Evolutionary conservation across 2,113 vertebrate species (phyloP).

Genomic region (Anser cygnoides): DNA sequence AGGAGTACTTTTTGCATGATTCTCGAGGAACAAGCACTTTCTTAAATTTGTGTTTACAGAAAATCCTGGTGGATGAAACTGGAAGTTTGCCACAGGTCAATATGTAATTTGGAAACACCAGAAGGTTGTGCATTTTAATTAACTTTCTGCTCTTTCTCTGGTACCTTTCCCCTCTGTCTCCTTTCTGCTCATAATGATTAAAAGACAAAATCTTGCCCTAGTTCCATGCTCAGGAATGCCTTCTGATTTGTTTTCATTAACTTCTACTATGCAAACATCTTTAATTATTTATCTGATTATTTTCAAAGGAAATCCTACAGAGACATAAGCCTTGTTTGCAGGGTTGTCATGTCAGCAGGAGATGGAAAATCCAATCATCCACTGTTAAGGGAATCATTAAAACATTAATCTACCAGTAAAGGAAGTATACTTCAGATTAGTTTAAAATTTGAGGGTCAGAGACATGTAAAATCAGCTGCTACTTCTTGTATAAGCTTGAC

Average conservation of each 20-base stretch:
- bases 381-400: not conserved
- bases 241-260: conserved; percentile 45
- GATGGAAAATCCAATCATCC: not conserved
- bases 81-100: not conserved
- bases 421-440: not conserved
- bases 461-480: not conserved
- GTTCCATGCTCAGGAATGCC: not conserved
- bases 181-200: conserved; percentile 16
- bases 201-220: conserved; percentile 3
- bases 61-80: not conserved
- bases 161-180: not conserved
- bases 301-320: conserved; percentile 21
- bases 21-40: not conserved
- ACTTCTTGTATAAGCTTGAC: not conserved
- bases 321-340: not conserved
- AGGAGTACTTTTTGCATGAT: not conserved
- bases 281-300: conserved; percentile 56
- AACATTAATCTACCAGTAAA: not conserved
- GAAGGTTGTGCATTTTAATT: conserved; percentile 43
- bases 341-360: conserved; percentile 4
- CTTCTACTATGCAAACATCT: not conserved
- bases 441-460: not conserved
- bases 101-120: conserved; percentile 22
- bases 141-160: conserved; percentile 33
- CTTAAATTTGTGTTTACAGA: not conserved